phyloP scores from a whole-genome alignment of 2,113 vertebrate genomes.

The Cheirogaleus medius region DNA sequence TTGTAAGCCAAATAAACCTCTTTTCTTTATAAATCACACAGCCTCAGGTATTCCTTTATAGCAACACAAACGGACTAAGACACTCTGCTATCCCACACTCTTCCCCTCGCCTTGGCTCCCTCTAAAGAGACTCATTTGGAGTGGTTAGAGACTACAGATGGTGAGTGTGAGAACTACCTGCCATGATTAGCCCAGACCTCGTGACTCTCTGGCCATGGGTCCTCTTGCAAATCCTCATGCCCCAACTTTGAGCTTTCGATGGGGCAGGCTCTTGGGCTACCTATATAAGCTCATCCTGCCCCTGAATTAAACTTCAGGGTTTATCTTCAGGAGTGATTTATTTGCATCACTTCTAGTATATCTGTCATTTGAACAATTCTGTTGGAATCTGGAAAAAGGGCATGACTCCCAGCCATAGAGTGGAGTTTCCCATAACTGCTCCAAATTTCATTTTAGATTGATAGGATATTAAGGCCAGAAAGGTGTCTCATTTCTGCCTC shows the following conservation, averaged over 20 bases:
- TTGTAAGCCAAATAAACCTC: not conserved
- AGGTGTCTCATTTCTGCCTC: not conserved
- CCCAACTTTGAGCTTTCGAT: not conserved
- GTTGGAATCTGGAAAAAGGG: not conserved
- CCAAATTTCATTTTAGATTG: not conserved
- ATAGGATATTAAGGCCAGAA: not conserved
- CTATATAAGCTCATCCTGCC: accelerated
- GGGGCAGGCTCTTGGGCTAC: not conserved
- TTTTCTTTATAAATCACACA: not conserved
- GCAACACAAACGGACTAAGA: too few relatives aligned
- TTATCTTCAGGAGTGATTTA: not conserved
- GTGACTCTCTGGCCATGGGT: not conserved
- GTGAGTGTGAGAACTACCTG: not conserved
- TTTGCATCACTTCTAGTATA: not conserved
- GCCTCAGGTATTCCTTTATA: not conserved
- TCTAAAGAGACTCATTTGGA: not conserved
- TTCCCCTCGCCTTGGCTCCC: not conserved
- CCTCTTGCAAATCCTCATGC: too few relatives aligned
- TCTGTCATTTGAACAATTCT: not conserved
- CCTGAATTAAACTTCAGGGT: not conserved
- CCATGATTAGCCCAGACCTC: not conserved
- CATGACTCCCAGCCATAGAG: not conserved
- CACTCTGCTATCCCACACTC: too few relatives aligned
- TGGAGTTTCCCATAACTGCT: not conserved
- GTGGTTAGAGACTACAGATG: too few relatives aligned